A percentile compares a stretch with the other conserved stretches of the same genome.
These are phyloP conservation scores for Macroteleia sp. DNA, from an alignment of 2,888 invertebrate genomes.

Conservation along the genomic window DNA sequence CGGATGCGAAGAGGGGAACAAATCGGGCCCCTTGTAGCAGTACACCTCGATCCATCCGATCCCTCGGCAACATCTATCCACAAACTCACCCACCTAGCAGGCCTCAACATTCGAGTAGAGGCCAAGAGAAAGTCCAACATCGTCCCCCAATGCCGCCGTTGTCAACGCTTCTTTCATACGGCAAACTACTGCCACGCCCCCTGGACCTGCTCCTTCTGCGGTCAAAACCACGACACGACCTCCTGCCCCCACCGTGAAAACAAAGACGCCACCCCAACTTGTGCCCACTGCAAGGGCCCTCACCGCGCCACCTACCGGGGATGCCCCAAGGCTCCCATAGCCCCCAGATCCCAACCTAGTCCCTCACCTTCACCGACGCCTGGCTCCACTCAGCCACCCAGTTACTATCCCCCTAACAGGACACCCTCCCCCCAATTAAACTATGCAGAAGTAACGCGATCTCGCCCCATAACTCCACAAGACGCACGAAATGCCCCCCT, in stretches of 20 bases:
- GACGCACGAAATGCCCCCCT: no score
- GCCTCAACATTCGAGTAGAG: slow-evolving; percentile 11
- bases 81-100: neutral
- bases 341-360: no score
- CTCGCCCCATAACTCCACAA: no score
- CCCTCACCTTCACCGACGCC: no score
- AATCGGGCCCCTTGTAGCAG: slow-evolving; percentile 10
- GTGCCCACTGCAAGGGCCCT: slow-evolving; percentile 22
- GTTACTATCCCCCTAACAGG: no score
- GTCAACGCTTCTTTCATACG: slow-evolving; percentile 19
- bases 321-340: no score
- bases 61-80: neutral
- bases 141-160: slow-evolving; percentile 13
- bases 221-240: slow-evolving; percentile 1
- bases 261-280: neutral
- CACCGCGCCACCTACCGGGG: slow-evolving; percentile 8
- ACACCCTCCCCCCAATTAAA: no score
- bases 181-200: slow-evolving; percentile 24
- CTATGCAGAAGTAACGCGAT: no score
- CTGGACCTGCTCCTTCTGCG: slow-evolving; percentile 29
- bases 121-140: slow-evolving; percentile 8
- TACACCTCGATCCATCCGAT: neutral
- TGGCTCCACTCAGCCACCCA: no score
- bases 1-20: slow-evolving; percentile 7
- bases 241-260: neutral